A percentile compares a stretch with the other conserved stretches of the same genome.
These are phyloP conservation scores for Enteromius anoplus DNA, from an alignment of 2,797 vertebrate genomes.

Conservation along the genomic window DNA sequence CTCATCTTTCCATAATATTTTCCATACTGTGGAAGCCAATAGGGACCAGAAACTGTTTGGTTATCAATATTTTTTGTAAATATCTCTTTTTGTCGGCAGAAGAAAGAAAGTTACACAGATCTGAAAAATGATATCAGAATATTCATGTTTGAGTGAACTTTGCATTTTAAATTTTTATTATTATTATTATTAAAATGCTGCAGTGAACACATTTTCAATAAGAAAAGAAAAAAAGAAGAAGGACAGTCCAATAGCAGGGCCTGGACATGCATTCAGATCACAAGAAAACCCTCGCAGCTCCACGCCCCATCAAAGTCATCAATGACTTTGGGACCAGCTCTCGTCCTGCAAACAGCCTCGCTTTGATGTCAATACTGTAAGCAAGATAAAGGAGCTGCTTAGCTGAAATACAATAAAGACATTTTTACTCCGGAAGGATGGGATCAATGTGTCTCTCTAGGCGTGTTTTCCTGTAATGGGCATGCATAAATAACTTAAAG, in stretches of 20 bases:
- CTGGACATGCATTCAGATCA: constrained; percentile 2
- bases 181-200: no score
- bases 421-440: constrained; percentile 68
- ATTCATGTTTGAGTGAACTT: not conserved
- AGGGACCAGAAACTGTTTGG: not conserved
- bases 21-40: not conserved
- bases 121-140: not conserved
- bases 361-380: constrained; percentile 70
- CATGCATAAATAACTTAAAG: constrained; percentile 68
- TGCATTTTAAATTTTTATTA: no score
- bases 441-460: constrained; percentile 71
- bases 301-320: constrained; percentile 47
- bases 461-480: constrained; percentile 74
- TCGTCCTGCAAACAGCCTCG: constrained; percentile 41
- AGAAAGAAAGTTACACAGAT: not conserved
- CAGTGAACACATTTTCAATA: not conserved
- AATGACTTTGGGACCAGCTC: constrained; percentile 11
- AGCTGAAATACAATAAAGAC: constrained; percentile 79
- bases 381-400: constrained; percentile 75
- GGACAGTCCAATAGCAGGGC: not conserved
- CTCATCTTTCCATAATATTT: not conserved
- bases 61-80: not conserved
- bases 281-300: constrained; percentile 30
- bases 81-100: no score
- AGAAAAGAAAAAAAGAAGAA: not conserved